phyloP scores from a whole-genome alignment of 2,797 vertebrate species.

The Amblyraja radiata region DNA sequence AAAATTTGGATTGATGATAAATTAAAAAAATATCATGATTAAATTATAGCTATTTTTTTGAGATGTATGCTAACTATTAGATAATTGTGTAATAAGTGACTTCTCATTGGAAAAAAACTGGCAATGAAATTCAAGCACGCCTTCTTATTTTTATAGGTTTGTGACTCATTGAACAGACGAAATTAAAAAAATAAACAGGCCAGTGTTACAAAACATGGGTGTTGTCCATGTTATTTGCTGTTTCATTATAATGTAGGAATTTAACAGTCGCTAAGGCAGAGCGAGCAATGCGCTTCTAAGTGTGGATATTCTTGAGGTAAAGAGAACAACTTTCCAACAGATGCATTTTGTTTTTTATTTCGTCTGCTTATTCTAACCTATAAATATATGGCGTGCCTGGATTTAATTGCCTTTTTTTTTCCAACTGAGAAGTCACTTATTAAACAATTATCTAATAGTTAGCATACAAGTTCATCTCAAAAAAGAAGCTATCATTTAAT shows the following conservation, averaged over 20 bases:
- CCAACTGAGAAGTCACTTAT: too few relatives aligned
- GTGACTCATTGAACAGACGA: background rate
- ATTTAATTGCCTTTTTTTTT: background rate
- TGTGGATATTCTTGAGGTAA: background rate
- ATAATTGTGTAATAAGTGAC: background rate
- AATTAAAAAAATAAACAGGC: background rate
- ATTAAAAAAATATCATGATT: background rate
- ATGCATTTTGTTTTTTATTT: background rate
- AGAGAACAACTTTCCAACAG: background rate
- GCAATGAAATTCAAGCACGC: background rate
- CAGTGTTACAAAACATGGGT: background rate
- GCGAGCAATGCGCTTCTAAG: background rate
- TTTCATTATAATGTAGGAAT: background rate
- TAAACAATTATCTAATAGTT: background rate
- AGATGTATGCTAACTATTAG: background rate
- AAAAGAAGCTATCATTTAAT: background rate
- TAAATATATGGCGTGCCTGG: background rate
- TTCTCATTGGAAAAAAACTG: background rate
- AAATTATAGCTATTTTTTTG: background rate
- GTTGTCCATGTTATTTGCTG: background rate
- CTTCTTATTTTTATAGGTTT: background rate
- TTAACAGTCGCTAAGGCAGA: background rate
- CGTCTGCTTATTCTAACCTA: background rate
- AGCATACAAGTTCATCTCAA: background rate
- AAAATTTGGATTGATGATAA: background rate